Percentiles rank a stretch among this genome's conserved stretches.
phyloP scores from a whole-genome alignment of 1,140 invertebrate species.

The Mercenaria mercenaria region DNA sequence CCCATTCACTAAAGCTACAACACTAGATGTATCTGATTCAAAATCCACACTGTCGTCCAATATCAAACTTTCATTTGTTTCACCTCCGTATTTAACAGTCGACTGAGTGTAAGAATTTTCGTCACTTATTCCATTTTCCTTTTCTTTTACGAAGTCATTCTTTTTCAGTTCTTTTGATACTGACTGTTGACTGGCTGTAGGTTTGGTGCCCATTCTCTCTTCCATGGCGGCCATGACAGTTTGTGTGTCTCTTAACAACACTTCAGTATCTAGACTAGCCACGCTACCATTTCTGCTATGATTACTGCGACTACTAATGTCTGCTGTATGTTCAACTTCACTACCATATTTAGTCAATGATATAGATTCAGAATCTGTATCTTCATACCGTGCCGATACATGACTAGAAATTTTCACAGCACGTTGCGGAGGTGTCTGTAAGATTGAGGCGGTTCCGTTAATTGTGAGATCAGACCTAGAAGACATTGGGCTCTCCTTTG shows the following conservation, averaged over 20 bases:
- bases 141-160: background rate
- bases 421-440: slow-evolving; percentile 66
- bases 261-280: slow-evolving; percentile 86
- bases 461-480: slow-evolving; percentile 15
- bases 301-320: slow-evolving; percentile 37
- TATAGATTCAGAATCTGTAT: slow-evolving; percentile 72
- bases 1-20: slow-evolving; percentile 80
- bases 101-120: slow-evolving; percentile 13
- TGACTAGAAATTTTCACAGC: slow-evolving; percentile 75
- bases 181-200: slow-evolving; percentile 2
- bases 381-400: slow-evolving; percentile 67
- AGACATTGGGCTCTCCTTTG: slow-evolving; percentile 61
- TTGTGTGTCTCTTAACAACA: slow-evolving; percentile 87
- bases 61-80: slow-evolving; percentile 32
- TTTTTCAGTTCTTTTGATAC: slow-evolving; percentile 36
- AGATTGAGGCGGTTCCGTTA: slow-evolving; percentile 28
- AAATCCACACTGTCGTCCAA: slow-evolving; percentile 64
- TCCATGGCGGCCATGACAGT: slow-evolving; percentile 88
- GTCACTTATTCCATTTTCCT: slow-evolving; percentile 11
- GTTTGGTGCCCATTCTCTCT: slow-evolving; percentile 82
- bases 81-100: background rate
- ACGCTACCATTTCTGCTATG: slow-evolving; percentile 63
- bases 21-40: slow-evolving; percentile 79
- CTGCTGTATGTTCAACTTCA: slow-evolving; percentile 46
- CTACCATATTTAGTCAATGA: slow-evolving; percentile 71